Percentiles rank a stretch among this genome's conserved stretches.
phyloP scores from a whole-genome alignment of 2,888 invertebrate genomes.

The Chrysodeixis includens region DNA sequence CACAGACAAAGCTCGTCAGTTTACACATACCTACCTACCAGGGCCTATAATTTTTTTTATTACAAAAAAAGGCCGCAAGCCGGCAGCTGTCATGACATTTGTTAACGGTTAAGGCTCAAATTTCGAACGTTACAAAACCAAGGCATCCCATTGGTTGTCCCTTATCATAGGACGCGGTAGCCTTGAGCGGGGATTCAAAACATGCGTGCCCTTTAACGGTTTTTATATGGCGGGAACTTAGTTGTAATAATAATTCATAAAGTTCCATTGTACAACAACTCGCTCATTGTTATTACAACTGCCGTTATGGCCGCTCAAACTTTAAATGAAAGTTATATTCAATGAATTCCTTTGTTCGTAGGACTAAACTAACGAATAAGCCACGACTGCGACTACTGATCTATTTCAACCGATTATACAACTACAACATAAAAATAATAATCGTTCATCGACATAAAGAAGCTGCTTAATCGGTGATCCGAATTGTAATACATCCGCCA shows the following conservation, averaged over 20 bases:
- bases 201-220: constrained; percentile 75
- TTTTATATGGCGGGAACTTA: constrained; percentile 60
- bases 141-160: constrained; percentile 77
- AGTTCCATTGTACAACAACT: neutral
- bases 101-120: constrained; percentile 53
- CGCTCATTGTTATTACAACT: constrained; percentile 16
- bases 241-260: constrained; percentile 3
- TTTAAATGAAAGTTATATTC: constrained; percentile 11
- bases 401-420: neutral
- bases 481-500: constrained; percentile 41
- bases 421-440: neutral
- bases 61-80: constrained; percentile 2
- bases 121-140: constrained; percentile 76
- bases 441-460: neutral
- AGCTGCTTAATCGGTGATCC: constrained; percentile 11
- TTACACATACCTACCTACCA: neutral
- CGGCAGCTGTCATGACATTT: constrained; percentile 47
- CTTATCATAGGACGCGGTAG: constrained; percentile 81
- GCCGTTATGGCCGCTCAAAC: neutral
- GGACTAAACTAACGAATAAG: constrained; percentile 7
- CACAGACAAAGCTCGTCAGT: no score
- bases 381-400: neutral
- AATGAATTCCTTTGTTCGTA: constrained; percentile 42
- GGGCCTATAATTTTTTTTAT: neutral
- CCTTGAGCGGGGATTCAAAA: constrained; percentile 76